These are phyloP conservation scores for Athalia cordata DNA, from an alignment of 2,888 invertebrate species.

Conservation along the genomic window DNA sequence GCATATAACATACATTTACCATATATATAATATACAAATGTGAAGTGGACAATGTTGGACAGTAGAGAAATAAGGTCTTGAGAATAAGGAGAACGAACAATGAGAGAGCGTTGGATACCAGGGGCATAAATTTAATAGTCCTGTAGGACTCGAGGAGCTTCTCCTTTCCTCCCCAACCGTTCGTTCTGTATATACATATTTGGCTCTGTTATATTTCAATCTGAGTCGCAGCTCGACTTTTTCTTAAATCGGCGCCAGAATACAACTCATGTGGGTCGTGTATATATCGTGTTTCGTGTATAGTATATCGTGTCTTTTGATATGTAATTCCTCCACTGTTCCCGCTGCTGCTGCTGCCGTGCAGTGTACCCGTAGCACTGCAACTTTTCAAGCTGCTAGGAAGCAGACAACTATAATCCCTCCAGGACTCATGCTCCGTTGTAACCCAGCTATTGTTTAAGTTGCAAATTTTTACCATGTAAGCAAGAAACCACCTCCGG, in stretches of 20 bases:
- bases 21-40: too few species aligned
- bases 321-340: background rate
- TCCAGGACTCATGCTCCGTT: background rate
- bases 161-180: background rate
- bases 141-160: background rate
- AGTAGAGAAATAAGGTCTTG: too few species aligned
- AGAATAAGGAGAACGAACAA: too few species aligned
- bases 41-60: too few species aligned
- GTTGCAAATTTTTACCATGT: constrained; percentile 71
- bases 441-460: constrained; percentile 66
- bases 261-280: constrained; percentile 66
- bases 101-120: too few species aligned
- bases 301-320: constrained; percentile 22
- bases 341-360: background rate
- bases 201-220: constrained; percentile 70
- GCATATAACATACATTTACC: background rate
- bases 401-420: constrained; percentile 14
- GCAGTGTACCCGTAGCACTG: too few species aligned
- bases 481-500: constrained; percentile 55
- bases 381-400: background rate
- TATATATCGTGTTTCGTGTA: constrained; percentile 59
- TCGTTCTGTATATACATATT: constrained; percentile 60
- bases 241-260: constrained; percentile 66
- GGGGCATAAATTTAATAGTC: constrained; percentile 51
- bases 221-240: constrained; percentile 52